Base-by-base conservation (phyloP, 2,113 vertebrate species). In the Daubentonia madagascariensis region DNA sequence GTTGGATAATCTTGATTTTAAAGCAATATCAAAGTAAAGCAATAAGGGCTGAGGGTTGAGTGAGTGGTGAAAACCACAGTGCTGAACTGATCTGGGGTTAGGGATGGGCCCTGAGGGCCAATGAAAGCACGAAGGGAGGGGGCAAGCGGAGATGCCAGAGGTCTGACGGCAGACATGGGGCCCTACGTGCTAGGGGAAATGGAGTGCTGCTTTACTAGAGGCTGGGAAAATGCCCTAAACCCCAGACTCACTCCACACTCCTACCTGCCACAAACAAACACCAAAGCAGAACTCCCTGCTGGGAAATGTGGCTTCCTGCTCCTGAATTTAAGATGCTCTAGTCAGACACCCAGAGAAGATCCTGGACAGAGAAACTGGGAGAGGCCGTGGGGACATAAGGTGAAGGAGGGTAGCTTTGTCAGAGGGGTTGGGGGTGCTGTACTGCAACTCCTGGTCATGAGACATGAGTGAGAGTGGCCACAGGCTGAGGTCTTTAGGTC, bases 81-180 rank as follows among this genome's bases (percentile, higher is more conserved):
- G 22, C 25, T 43, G 17, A 93, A 76, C n/a, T 72, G 18, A 70
- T 35, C 40, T 13, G 40, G 9, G 5, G 20, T 40, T 43, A 30
- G 3, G 0, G 18, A 22, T 20, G 9, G 32, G n/a, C 32, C 32
- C 8, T 25, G 22, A 23, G 7, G 30, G 11, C 32, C 22, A 30
- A 4, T 35, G 40, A 68, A 23, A 54, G 16, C 48, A 12, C 80
- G 3, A 20, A 16, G 30, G 7, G 23, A 59, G 14, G 17, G 40
- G 18, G 14, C 14, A 8, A 45, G 20, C 10, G 10, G 0, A 37
- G 13, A 20, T 28, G 0, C 4, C 52, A 72, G 43, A 50, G 52
- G 14, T 45, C 18, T 80, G 59, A 23, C 1, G 25, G 6, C 25
- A 65, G 28, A 25, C 23, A 1, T 0, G 12, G 23, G 14, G 10